These are phyloP conservation scores for Lutraria rhynchaena DNA, from an alignment of 1,140 invertebrate genomes.

Conservation along the genomic window DNA sequence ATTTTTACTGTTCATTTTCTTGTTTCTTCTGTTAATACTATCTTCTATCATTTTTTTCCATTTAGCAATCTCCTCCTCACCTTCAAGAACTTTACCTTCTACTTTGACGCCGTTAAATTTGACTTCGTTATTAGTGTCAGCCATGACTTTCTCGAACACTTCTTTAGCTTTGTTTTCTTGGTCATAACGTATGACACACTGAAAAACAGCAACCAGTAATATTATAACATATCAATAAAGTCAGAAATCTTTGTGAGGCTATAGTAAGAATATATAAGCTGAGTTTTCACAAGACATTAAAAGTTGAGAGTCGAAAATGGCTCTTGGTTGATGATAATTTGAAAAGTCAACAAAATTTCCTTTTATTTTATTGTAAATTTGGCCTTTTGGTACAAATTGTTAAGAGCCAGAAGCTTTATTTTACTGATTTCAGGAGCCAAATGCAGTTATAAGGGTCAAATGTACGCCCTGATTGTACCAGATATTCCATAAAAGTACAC, in stretches of 20 bases:
- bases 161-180: slow-evolving; percentile 48
- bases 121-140: slow-evolving; percentile 9
- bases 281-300: no score
- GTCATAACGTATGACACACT: slow-evolving; percentile 40
- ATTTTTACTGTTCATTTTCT: background rate
- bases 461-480: background rate
- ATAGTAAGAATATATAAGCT: background rate
- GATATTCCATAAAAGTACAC: background rate
- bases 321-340: no score
- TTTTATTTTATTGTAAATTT: no score
- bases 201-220: no score
- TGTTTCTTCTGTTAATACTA: background rate
- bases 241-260: background rate
- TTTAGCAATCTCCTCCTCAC: slow-evolving; percentile 3
- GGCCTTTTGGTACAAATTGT: no score
- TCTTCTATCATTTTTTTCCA: slow-evolving; percentile 46
- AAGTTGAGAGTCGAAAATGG: no score
- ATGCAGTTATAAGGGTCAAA: background rate
- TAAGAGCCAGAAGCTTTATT: no score
- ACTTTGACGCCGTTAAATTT: slow-evolving; percentile 2
- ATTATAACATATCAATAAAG: no score
- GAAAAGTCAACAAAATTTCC: no score
- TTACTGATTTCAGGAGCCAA: background rate
- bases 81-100: slow-evolving; percentile 35
- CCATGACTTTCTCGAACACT: slow-evolving; percentile 28